Base-by-base conservation (phyloP, 2,797 vertebrate species). In the Mastacembelus armatus region DNA sequence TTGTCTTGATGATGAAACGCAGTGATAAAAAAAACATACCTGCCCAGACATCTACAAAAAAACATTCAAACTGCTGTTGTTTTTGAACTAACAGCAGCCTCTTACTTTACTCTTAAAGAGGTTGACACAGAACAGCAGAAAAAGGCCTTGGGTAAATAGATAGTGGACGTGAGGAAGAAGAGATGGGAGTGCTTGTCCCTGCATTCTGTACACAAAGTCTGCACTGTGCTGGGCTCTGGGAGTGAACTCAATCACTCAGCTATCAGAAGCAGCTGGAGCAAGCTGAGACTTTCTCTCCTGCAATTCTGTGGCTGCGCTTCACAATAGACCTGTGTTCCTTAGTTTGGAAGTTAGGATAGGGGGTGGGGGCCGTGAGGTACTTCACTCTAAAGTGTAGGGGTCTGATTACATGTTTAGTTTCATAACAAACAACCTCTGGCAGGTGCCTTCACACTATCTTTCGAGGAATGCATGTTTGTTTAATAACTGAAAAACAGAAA, bases 251-350 rank as follows among this genome's bases (percentile, higher is more conserved):
- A 88, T 85, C 80, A 78, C 78, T 80, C 21, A 4, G 59, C 73
- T 81, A 86, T 88, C 87, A 80, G 63, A 74, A 77, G 76, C 84
- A 87, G 87, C 82, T 88, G 88, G 85, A 84, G 80, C 14, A 49
- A 78, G 52, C 61, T 18, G 16, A 76, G 71, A 70, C 71, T 66
- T 66, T 86, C 80, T 77, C 74, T 71, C 67, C 64, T 83, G 57
- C 66, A 56, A 42, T 63, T 69, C 71, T 32, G 30, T 66, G 71
- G 71, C 60, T 49, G 61, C 56, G 26, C 57, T 64, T 81, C 78
- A 85, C 82, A 89, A 86, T 85, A 61, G 75, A 61, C 26, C 77
- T 72, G 66, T 85, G 83, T 87, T 85, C 40, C 21, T 48, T n/a
- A 22, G 61, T 78, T 77, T 80, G 73, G 51, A n/a, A 75, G 67